Conservation (phyloP, 2,888 invertebrate genomes). For the Mesochorus sp. region DNA sequence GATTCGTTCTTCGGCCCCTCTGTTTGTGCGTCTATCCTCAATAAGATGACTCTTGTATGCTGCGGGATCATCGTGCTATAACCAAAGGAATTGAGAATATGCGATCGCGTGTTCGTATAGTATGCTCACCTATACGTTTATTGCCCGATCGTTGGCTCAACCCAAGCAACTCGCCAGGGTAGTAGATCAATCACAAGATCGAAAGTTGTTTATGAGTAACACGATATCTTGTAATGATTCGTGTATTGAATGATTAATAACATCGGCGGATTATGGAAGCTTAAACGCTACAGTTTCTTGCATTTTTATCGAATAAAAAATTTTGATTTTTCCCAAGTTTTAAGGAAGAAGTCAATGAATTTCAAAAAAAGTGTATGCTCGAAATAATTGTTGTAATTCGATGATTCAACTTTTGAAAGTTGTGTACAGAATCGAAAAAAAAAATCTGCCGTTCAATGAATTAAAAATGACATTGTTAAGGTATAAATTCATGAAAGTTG, state of each 20-base stretch:
- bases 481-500: too few relatives aligned
- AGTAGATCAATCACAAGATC: constrained; percentile 41
- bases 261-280: too few relatives aligned
- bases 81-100: constrained; percentile 15
- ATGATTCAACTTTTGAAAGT: too few relatives aligned
- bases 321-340: too few relatives aligned
- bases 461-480: too few relatives aligned
- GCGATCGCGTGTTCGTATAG: constrained; percentile 50
- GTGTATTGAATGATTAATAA: neutral
- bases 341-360: too few relatives aligned
- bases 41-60: constrained; percentile 22
- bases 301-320: too few relatives aligned
- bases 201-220: neutral
- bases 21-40: constrained; percentile 17
- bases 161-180: constrained; percentile 20
- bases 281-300: too few relatives aligned
- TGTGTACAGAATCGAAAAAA: too few relatives aligned
- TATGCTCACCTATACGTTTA: constrained; percentile 21
- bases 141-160: constrained; percentile 29
- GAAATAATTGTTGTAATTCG: too few relatives aligned
- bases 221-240: constrained; percentile 10
- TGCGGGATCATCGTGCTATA: constrained; percentile 16
- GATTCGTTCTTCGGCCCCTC: constrained; percentile 6
- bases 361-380: too few relatives aligned
- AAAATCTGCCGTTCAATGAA: too few relatives aligned